Evolutionary conservation across 2,888 invertebrate genomes (phyloP).

Genomic region (Acanthosepion pharaonis): DNA sequence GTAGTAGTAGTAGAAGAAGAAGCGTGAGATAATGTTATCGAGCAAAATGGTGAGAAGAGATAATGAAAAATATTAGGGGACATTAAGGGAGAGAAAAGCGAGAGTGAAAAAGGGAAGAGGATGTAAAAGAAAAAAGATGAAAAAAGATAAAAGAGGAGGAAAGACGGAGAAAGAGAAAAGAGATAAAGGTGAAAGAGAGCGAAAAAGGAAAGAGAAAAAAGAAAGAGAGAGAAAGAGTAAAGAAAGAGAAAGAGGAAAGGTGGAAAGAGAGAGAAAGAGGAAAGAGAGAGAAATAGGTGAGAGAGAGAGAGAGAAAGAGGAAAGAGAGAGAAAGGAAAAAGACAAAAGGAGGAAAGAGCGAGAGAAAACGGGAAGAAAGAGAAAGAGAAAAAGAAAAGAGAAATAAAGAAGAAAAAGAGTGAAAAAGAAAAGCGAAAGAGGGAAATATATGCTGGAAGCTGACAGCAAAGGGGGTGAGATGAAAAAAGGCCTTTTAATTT

Average conservation of each 20-base stretch:
- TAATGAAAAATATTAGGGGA: not conserved
- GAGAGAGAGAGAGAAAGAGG: no score
- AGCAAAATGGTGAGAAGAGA: not conserved
- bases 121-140: not conserved
- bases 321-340: no score
- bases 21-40: not conserved
- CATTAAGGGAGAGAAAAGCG: not conserved
- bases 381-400: not conserved
- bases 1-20: not conserved
- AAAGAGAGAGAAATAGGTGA: not conserved
- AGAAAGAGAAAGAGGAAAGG: not conserved
- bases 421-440: not conserved
- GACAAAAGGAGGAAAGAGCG: no score
- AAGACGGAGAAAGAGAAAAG: not conserved
- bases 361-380: no score
- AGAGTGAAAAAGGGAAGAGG: fast-evolving
- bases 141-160: not conserved
- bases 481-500: no score
- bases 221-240: not conserved
- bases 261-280: not conserved
- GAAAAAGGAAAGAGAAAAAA: not conserved
- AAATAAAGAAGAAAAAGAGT: not conserved
- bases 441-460: no score
- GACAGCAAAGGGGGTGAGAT: no score
- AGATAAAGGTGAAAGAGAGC: not conserved